phyloP scores from a whole-genome alignment of 2,888 invertebrate genomes.

The Eupithecia vulgata region DNA sequence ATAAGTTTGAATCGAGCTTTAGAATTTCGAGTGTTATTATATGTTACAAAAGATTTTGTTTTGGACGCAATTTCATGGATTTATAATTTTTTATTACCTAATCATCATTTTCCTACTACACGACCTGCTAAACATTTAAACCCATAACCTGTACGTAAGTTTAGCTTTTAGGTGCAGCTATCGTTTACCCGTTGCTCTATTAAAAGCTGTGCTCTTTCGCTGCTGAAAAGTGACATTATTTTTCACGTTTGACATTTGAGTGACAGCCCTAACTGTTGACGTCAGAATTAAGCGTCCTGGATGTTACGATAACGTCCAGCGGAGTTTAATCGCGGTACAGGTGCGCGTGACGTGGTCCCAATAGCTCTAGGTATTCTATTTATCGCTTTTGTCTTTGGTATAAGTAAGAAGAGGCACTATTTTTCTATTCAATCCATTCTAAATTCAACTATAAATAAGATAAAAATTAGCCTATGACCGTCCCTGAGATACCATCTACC shows the following conservation, averaged over 20 bases:
- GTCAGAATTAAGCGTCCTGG: conserved; percentile 58
- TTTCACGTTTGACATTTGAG: conserved; percentile 14
- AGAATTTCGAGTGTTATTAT: background rate
- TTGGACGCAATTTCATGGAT: background rate
- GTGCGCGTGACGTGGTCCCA: conserved; percentile 65
- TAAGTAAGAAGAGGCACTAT: conserved; percentile 15
- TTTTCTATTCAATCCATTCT: too few relatives aligned
- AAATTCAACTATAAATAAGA: too few relatives aligned
- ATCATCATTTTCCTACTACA: too few relatives aligned
- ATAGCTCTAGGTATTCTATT: conserved; percentile 60
- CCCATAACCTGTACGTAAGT: background rate
- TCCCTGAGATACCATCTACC: too few relatives aligned
- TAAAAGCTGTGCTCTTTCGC: background rate
- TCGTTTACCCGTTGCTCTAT: background rate
- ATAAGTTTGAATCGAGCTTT: conserved; percentile 20
- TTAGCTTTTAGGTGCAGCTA: background rate
- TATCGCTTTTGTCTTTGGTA: conserved; percentile 60
- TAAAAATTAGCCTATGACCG: too few relatives aligned
- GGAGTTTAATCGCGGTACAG: conserved; percentile 75
- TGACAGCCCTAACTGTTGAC: conserved; percentile 25
- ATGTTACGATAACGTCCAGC: conserved; percentile 56
- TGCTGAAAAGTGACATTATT: conserved; percentile 7
- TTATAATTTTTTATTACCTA: too few relatives aligned
- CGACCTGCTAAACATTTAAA: background rate
- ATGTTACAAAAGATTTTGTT: background rate